These are phyloP conservation scores for Gnathonemus echidnorhynchus DNA, from an alignment of 2,113 vertebrate genomes.

Conservation along the genomic window DNA sequence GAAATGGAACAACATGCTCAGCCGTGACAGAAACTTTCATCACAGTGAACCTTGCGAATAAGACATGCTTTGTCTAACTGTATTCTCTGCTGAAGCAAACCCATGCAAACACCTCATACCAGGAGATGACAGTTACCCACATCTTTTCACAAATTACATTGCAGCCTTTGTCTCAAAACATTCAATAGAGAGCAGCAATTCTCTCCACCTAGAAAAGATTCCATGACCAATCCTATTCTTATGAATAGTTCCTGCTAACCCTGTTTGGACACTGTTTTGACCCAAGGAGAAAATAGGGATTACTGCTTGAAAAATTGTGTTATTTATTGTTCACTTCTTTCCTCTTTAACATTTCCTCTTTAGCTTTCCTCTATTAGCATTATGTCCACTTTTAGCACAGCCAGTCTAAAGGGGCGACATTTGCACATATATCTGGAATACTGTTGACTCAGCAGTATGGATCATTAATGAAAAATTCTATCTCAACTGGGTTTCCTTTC, in stretches of 20 bases:
- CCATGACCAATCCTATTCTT: background rate
- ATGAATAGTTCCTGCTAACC: background rate
- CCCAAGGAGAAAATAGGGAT: background rate
- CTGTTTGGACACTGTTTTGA: background rate
- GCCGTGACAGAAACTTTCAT: background rate
- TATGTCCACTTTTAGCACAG: background rate
- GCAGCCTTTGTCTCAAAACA: background rate
- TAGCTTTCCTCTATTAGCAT: background rate
- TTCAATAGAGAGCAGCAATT: background rate
- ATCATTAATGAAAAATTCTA: background rate
- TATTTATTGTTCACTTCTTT: background rate
- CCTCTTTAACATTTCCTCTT: background rate
- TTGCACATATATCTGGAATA: background rate
- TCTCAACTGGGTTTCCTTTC: background rate
- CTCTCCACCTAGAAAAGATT: background rate
- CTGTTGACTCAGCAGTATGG: background rate
- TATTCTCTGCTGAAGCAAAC: background rate
- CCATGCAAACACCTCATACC: background rate
- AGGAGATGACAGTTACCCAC: background rate
- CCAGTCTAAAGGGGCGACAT: background rate
- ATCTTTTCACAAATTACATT: background rate
- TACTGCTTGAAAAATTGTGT: background rate
- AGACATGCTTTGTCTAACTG: constrained; percentile 1
- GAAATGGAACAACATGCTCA: background rate
- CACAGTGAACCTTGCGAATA: constrained; percentile 8